phyloP scores from a whole-genome alignment of 2,113 vertebrate genomes.

The Hemicordylus capensis region DNA sequence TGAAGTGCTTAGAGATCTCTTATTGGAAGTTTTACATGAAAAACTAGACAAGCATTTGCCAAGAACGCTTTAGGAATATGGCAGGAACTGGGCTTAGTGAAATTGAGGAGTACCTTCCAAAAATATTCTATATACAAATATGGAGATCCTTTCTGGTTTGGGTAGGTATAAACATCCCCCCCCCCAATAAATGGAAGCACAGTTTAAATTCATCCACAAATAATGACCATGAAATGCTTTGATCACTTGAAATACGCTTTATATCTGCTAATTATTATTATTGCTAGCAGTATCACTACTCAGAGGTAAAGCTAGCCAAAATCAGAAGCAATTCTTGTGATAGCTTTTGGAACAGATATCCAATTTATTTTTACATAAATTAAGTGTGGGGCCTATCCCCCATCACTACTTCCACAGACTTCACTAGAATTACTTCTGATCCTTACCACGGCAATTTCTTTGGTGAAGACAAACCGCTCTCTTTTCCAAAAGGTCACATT shows the following conservation, averaged over 20 bases:
- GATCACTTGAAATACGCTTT: not conserved
- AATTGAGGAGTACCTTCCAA: not conserved
- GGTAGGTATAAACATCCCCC: not conserved
- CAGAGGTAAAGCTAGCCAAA: not conserved
- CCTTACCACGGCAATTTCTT: not conserved
- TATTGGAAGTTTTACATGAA: not conserved
- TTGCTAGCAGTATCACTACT: not conserved
- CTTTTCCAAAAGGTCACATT: conserved; percentile 1
- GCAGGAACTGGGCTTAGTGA: not conserved
- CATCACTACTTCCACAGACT: not conserved
- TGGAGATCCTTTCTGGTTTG: not conserved
- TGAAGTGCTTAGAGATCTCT: not conserved
- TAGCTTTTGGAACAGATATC: not conserved
- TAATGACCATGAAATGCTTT: no score
- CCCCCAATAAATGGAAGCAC: not conserved
- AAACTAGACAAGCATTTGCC: not conserved
- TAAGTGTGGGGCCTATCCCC: not conserved
- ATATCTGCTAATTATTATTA: not conserved
- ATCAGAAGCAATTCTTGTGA: not conserved
- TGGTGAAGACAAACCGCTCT: conserved; percentile 12
- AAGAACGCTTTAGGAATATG: not conserved
- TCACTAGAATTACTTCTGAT: conserved; percentile 32
- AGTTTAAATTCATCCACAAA: not conserved
- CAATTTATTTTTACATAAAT: not conserved
- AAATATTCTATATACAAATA: not conserved